A percentile compares a stretch with the other conserved stretches of the same genome.
Evolutionary conservation across 2,113 vertebrate species (phyloP).

Genomic region (Amazona guildingii): DNA sequence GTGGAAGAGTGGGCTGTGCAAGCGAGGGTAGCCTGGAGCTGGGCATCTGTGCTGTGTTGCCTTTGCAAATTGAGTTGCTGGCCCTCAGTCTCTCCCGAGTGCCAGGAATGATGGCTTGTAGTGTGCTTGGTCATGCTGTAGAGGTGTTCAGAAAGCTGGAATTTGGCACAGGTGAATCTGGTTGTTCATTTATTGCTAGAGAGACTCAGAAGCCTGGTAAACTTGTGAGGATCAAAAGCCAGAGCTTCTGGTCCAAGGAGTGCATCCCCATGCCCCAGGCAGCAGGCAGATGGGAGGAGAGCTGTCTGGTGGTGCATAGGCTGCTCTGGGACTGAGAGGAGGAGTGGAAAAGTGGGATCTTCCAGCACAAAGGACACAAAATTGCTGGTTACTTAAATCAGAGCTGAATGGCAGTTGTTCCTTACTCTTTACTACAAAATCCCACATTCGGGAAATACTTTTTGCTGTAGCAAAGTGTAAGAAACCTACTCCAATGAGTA

Average conservation of each 20-base stretch:
- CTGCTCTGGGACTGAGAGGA: neutral
- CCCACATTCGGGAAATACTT: neutral
- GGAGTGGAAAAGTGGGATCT: neutral
- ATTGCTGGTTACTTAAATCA: neutral
- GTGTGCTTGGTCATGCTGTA: neutral
- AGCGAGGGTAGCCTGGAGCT: neutral
- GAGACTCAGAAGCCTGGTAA: neutral
- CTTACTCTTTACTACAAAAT: neutral
- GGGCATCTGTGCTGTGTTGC: neutral
- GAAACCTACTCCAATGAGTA: neutral
- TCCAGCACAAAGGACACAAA: neutral
- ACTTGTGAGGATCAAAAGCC: neutral
- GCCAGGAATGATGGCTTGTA: neutral
- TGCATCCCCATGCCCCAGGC: fast-evolving
- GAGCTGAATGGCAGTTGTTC: neutral
- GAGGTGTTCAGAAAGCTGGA: neutral
- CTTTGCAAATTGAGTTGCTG: neutral
- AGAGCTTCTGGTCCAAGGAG: neutral
- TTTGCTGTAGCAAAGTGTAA: neutral
- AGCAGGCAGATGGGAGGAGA: neutral
- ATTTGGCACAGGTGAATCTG: neutral
- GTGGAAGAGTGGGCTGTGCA: neutral
- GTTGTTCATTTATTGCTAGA: neutral
- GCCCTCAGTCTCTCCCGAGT: neutral
- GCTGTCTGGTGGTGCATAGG: neutral